Conservation (phyloP, 2,113 vertebrate species). For the Pantherophis guttatus region DNA sequence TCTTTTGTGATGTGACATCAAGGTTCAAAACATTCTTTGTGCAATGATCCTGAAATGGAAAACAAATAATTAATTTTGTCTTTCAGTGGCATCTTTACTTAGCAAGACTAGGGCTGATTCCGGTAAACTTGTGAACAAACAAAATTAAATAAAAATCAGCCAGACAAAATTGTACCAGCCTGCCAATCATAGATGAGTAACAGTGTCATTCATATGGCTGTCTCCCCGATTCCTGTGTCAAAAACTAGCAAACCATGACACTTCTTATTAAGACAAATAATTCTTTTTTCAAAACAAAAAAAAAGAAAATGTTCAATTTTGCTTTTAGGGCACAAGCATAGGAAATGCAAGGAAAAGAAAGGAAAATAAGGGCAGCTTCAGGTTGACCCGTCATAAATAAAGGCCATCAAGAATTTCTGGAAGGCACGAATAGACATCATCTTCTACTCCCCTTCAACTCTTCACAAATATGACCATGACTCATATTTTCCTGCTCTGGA, state of each 20-base stretch:
- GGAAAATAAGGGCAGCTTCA: neutral
- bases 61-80: slow-evolving; percentile 14
- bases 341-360: neutral
- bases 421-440: neutral
- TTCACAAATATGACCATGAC: neutral
- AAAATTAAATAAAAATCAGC: neutral
- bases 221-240: neutral
- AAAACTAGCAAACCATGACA: neutral
- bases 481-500: neutral
- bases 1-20: neutral
- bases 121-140: neutral
- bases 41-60: rapidly evolving
- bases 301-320: neutral
- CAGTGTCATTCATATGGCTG: neutral
- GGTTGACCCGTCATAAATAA: neutral
- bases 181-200: neutral
- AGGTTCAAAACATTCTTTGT: neutral
- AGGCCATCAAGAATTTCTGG: neutral
- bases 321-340: neutral
- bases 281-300: neutral
- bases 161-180: neutral
- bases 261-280: neutral
- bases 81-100: neutral
- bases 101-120: neutral
- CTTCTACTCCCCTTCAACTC: neutral